Base-by-base conservation (phyloP, 1,140 invertebrate species). In the Drosophila bifasciata region DNA sequence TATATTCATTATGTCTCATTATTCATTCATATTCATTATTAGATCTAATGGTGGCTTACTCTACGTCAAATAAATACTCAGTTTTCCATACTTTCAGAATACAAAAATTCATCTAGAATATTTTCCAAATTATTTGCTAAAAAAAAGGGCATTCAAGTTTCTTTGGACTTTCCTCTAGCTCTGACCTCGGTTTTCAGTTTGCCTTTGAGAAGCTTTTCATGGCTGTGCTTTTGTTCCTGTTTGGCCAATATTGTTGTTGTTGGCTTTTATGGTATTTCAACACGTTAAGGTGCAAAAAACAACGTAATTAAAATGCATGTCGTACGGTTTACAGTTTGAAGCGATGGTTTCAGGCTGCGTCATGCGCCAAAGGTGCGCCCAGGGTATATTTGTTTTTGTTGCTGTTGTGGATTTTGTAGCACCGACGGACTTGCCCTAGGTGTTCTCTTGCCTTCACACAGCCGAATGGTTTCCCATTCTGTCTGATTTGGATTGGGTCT, bases 221-320 rank as follows among this genome's bases (percentile, higher is more conserved):
- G 32, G 45, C 55, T 63, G 28, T 28, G 40, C 41, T 51, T 21
- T 15, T 50, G 56, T 61, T 56, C 50, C 32, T 25, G 49, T 60
- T 57, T 69, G 58, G 46, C 46, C 28, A 17, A 21, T 71, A 32
- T 41, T 44, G 23, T 5, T 15, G 50, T 40, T 67, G 61, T 66
- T 68, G 66, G 46, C 63, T 52, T 70, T 81, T 77, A 86, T 77
- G 49, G 73, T 61, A 58, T 78, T 81, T 81, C 79, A 51, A 75
- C 81, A 81, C 83, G 83, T 86, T 81, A 74, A 88, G 83, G 73
- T 86, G 81, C 59, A 63, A 76, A 75, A 66, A 81, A 81, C 83
- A 86, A 77, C 62, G 77, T 81, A 86, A 86, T 86, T 86, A 88
- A 86, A 85, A 75, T 73, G 62, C 58, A 69, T 58, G 67, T 44